These are phyloP conservation scores for Takifugu rubripes DNA, from an alignment of 2,797 vertebrate genomes.

Conservation along the genomic window DNA sequence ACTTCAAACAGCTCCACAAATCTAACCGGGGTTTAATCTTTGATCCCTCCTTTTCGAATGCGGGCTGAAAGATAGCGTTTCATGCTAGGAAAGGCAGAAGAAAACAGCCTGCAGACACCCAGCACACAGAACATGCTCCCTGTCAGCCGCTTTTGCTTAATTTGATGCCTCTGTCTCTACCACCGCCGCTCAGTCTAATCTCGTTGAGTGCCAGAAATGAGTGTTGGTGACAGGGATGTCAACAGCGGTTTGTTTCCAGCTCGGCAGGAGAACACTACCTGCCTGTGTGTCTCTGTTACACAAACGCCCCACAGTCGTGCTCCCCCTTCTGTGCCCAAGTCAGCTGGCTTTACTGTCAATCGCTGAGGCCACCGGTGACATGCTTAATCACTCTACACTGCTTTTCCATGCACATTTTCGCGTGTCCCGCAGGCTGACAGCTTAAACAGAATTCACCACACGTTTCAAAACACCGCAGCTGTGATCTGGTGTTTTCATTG, in stretches of 20 bases:
- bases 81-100: conserved; percentile 62
- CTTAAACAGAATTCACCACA: conserved; percentile 49
- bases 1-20: conserved; percentile 58
- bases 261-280: conserved; percentile 74
- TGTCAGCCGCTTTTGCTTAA: conserved; percentile 70
- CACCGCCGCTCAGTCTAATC: conserved; percentile 70
- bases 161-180: conserved; percentile 72
- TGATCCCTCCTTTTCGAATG: conserved; percentile 67
- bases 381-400: conserved; percentile 60
- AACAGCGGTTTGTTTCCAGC: conserved; percentile 77
- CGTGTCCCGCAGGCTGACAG: conserved; percentile 51
- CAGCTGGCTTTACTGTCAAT: conserved; percentile 71
- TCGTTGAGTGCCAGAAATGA: conserved; percentile 69
- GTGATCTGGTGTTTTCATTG: conserved; percentile 41
- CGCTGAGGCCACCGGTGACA: conserved; percentile 56
- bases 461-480: conserved; percentile 41
- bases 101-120: conserved; percentile 70
- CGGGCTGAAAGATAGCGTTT: conserved; percentile 66
- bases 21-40: conserved; percentile 61
- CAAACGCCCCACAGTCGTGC: conserved; percentile 54
- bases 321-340: conserved; percentile 57
- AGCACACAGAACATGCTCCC: conserved; percentile 65
- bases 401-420: conserved; percentile 14
- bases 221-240: conserved; percentile 77
- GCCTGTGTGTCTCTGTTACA: conserved; percentile 75